phyloP scores from a whole-genome alignment of 2,888 invertebrate genomes.

The Cephus pygmeus region DNA sequence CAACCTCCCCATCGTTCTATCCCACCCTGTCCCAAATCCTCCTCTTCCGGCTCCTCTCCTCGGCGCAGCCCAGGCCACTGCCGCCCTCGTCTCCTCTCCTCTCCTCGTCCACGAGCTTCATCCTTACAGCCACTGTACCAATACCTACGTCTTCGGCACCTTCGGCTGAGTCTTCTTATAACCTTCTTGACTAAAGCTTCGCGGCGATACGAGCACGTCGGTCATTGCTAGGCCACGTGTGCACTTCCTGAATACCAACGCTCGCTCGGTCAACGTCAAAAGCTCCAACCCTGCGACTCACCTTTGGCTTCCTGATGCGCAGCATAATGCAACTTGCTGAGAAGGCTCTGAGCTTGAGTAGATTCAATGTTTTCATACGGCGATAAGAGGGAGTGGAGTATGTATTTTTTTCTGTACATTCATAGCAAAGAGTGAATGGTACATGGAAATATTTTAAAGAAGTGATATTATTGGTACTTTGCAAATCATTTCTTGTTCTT shows the following conservation, averaged over 20 bases:
- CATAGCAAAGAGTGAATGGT: background rate
- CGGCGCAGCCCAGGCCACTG: conserved; percentile 35
- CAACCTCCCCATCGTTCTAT: conserved; percentile 15
- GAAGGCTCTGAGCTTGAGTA: background rate
- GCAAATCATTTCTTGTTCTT: background rate
- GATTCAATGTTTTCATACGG: background rate
- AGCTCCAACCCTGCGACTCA: background rate
- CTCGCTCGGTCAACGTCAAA: background rate
- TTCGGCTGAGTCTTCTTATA: background rate
- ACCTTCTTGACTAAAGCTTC: background rate
- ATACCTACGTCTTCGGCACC: background rate
- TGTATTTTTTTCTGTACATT: background rate
- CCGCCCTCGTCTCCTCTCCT: conserved; percentile 25
- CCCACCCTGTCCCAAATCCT: conserved; percentile 25
- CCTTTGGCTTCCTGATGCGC: background rate
- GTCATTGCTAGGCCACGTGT: background rate
- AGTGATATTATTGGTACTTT: background rate
- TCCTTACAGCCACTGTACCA: conserved; percentile 1
- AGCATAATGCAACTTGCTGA: background rate
- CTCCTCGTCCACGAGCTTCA: background rate
- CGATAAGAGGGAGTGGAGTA: background rate
- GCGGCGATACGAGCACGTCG: background rate
- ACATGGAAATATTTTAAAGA: background rate
- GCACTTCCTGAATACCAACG: background rate
- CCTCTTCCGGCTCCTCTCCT: conserved; percentile 29